Base-by-base conservation (phyloP, 2,888 invertebrate genomes). In the Zygothrica quintamaculata region DNA sequence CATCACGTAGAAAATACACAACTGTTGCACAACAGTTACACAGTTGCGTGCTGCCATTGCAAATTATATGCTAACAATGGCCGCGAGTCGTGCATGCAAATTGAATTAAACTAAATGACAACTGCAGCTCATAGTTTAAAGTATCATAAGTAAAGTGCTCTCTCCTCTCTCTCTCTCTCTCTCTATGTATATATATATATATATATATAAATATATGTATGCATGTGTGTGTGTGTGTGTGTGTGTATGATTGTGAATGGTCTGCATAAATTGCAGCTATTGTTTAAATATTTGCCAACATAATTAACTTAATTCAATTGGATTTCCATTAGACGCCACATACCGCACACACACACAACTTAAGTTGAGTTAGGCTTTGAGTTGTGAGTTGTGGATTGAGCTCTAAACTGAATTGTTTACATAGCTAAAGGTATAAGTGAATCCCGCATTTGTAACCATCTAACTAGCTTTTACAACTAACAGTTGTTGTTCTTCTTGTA, bases 221-320 rank as follows among this genome's bases (percentile, higher is more conserved):
- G 13, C 6, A 26, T 8, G 43, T 26, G 18, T 29, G 40, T 18
- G 11, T 7, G 8, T 34, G 25, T 26, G 44, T 25, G 11, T 26
- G n/a, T 25, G 37, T 42, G 16, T 50, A 25, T 40, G 8, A 29
- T 22, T 55, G 46, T 15, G 16, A 42, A 52, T 40, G 29, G 29
- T 65, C 48, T 67, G 77, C 65, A 84, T 87, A 88, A 84, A 88
- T 87, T 88, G 78, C 74, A 56, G 71, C 75, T 75, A 87, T 89
- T 89, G 89, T 88, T 80, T 88, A 90, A 90, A 90, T 90, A 90
- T 90, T 90, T 90, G 89, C 84, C 82, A 76, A 86, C 89, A 87
- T 90, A 89, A 90, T 90, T 90, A 90, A 90, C 88, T 90, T 89
- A 90, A 90, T 90, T 89, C 89, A 90, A 89, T 90, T 89, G 85